Evolutionary conservation across 2,888 invertebrate species (phyloP).

Genomic region (Urechis unicinctus): DNA sequence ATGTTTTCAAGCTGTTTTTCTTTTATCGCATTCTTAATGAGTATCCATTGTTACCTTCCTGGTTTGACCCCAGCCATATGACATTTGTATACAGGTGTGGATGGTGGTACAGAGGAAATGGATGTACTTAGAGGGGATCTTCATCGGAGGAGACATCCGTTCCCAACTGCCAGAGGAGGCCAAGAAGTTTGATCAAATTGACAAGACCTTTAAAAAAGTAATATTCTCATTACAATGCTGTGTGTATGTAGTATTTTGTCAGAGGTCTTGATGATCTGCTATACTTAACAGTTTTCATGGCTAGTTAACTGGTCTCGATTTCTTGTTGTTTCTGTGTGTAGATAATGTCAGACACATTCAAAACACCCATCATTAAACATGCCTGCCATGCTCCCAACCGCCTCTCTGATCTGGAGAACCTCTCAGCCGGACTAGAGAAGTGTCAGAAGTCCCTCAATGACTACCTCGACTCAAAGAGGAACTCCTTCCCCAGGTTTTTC

Average conservation of each 20-base stretch:
- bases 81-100: conserved; percentile 65
- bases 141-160: conserved; percentile 82
- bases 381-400: conserved; percentile 72
- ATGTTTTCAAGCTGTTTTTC: not conserved
- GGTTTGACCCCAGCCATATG: no score
- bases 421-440: conserved; percentile 71
- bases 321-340: conserved; percentile 40
- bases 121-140: conserved; percentile 87
- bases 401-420: conserved; percentile 66
- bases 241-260: not conserved
- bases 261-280: not conserved
- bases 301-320: not conserved
- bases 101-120: conserved; percentile 79
- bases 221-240: not conserved
- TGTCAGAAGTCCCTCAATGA: conserved; percentile 89
- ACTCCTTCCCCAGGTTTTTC: conserved; percentile 83
- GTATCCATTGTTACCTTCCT: no score
- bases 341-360: conserved; percentile 80
- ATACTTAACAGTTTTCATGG: not conserved
- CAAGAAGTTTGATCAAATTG: conserved; percentile 82
- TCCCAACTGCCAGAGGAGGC: conserved; percentile 82
- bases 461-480: conserved; percentile 79
- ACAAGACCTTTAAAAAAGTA: conserved; percentile 70
- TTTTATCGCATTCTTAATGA: not conserved
- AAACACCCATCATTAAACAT: conserved; percentile 70